Conservation (phyloP, 2,113 vertebrate genomes). For the Callithrix jacchus region DNA sequence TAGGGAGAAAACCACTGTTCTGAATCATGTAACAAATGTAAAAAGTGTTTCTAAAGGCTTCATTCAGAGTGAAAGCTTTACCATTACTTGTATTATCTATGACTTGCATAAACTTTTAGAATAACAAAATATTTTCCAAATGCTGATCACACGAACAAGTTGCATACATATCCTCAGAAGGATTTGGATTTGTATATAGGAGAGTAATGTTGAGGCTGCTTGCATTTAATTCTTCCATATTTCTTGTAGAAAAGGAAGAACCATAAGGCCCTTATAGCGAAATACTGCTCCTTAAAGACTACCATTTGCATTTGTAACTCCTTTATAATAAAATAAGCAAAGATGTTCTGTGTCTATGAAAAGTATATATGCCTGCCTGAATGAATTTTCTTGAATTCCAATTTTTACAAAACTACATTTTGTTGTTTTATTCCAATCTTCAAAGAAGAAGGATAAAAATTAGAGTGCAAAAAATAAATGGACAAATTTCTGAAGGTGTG, state of each 20-base stretch:
- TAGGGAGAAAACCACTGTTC: slow-evolving; percentile 1
- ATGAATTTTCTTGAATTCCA: not conserved
- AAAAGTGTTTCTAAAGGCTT: slow-evolving; percentile 13
- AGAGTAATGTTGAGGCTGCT: not conserved
- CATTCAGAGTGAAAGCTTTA: slow-evolving; percentile 33
- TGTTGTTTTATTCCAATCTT: not conserved
- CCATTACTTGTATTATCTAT: slow-evolving; percentile 32
- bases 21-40: slow-evolving; percentile 50
- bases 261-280: not conserved
- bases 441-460: not conserved
- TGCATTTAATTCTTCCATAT: slow-evolving; percentile 20
- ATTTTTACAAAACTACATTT: not conserved
- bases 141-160: slow-evolving; percentile 14
- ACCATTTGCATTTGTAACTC: not conserved
- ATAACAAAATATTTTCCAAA: slow-evolving; percentile 42
- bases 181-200: not conserved
- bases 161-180: not conserved
- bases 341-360: not conserved
- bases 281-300: not conserved
- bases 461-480: not conserved
- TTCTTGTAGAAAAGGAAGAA: not conserved
- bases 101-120: not conserved
- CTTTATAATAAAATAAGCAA: slow-evolving; percentile 15
- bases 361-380: not conserved
- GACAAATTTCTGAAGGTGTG: not conserved